These are phyloP conservation scores for Oikopleura dioica DNA, from an alignment of 23 tunicate species.

Conservation along the genomic window DNA sequence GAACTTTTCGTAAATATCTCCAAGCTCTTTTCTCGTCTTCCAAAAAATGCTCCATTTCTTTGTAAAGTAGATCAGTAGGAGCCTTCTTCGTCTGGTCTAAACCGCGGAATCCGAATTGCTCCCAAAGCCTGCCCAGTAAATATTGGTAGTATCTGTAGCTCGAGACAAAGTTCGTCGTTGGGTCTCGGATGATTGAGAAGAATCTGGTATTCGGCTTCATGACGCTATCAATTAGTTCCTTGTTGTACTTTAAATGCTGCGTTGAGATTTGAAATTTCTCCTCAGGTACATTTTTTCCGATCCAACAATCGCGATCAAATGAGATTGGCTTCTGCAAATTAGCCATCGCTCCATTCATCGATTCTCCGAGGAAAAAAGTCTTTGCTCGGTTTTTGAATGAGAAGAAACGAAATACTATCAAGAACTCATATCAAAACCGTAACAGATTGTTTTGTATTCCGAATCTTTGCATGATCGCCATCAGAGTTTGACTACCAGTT, in stretches of 20 bases:
- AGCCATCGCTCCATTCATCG: background rate
- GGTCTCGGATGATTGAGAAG: background rate
- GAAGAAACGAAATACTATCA: too few species aligned
- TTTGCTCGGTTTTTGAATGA: too few species aligned
- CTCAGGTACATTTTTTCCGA: background rate
- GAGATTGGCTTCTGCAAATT: background rate
- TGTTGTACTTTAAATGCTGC: slow-evolving; percentile 1
- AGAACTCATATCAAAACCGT: too few species aligned
- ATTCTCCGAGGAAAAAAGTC: slow-evolving; percentile 7
- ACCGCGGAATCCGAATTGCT: background rate
- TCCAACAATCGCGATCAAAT: background rate
- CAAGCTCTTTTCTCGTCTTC: slow-evolving; percentile 3
- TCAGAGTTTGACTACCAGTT: slow-evolving; percentile 13
- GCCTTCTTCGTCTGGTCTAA: background rate
- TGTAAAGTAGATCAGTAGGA: background rate
- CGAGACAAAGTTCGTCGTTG: slow-evolving; percentile 1
- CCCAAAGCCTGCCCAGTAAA: background rate
- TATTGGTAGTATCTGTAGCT: slow-evolving; percentile 10
- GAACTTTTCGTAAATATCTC: background rate
- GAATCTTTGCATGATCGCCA: slow-evolving; percentile 8
- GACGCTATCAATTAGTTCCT: background rate
- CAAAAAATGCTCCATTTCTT: slow-evolving; percentile 11
- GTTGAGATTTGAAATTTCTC: background rate
- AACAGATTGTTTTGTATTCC: background rate
- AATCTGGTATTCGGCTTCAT: background rate